Base-by-base conservation (phyloP, 2,113 vertebrate species). In the Hydrolagus affinis region DNA sequence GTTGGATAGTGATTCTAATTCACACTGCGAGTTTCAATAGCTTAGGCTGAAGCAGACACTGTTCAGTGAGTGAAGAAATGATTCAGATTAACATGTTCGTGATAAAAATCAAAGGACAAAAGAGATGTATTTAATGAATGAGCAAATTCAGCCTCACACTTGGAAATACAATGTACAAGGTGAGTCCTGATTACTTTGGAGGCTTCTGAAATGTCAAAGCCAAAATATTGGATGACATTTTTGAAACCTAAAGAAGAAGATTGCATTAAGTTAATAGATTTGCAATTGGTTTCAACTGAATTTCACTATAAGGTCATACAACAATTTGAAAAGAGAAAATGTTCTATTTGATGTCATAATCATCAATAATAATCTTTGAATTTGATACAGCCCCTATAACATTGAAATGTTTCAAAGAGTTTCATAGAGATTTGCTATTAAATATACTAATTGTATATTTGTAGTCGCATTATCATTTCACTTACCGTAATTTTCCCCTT, bases 91-190 rank as follows among this genome's bases (percentile, higher is more conserved):
- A 44, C 19, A 75, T 4, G 11, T 25, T 80, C 23, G 12, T 23
- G 62, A 62, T 62, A 62, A 78, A 60, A 77, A 77, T 77, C 76
- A 80, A 80, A 28, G 76, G 28, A 62, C 23, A 80, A 19, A 30
- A 64, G 73, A 56, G 76, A 80, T 23, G 32, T 25, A 77, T 8
- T 60, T 59, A 75, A 19, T 23, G 56, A 59, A 28, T 80, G 59
- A 15, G 12, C 56, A 80, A 80, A 62, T n/a, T 2, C 76, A 62
- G n/a, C 21, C 21, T 25, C n/a, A 8, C 11, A 25, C 12, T 80
- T 62, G n/a, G n/a, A 80, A 25, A 14, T 21, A 80, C n/a, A 70
- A 7, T 0, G 19, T 19, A 23, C 15, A 56, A 74, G n/a, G 32
- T 75, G 30, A 56, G 32, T 17, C 30, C 56, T 75, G 73, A 75